Conservation (phyloP, 1,140 invertebrate species). For the Choristoneura fumiferana region DNA sequence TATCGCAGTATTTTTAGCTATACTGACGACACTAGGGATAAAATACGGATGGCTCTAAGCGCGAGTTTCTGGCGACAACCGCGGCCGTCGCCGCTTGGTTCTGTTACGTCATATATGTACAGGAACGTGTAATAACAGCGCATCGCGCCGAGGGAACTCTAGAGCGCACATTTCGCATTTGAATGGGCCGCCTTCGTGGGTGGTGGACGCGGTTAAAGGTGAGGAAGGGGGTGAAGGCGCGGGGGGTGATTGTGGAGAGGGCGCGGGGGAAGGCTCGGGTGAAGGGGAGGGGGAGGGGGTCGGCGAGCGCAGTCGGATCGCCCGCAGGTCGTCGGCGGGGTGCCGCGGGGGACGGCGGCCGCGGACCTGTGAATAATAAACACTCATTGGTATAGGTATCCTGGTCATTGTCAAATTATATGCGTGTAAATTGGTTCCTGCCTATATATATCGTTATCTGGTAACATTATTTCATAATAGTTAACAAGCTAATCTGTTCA, state of each 20-base stretch:
- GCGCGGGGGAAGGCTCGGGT: conserved; percentile 23
- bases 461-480: no score
- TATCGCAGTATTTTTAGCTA: no score
- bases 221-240: conserved; percentile 8
- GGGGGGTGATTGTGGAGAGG: conserved; percentile 21
- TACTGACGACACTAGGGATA: no score
- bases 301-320: no score
- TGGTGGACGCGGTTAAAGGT: conserved; percentile 10
- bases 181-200: conserved; percentile 54
- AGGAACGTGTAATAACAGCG: conserved; percentile 87
- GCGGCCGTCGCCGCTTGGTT: not conserved
- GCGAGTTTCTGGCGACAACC: not conserved
- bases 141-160: conserved; percentile 84
- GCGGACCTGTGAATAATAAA: conserved; percentile 56
- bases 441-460: no score
- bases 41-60: not conserved
- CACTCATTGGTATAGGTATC: no score
- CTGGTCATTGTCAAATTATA: no score
- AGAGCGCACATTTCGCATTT: conserved; percentile 90
- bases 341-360: conserved; percentile 73
- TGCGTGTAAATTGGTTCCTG: no score
- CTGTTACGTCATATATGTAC: conserved; percentile 85
- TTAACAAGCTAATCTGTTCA: no score
- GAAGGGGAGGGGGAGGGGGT: conserved; percentile 36
- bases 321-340: conserved; percentile 66